These are phyloP conservation scores for Dipodomys merriami DNA, from an alignment of 2,113 vertebrate species.

Conservation along the genomic window DNA sequence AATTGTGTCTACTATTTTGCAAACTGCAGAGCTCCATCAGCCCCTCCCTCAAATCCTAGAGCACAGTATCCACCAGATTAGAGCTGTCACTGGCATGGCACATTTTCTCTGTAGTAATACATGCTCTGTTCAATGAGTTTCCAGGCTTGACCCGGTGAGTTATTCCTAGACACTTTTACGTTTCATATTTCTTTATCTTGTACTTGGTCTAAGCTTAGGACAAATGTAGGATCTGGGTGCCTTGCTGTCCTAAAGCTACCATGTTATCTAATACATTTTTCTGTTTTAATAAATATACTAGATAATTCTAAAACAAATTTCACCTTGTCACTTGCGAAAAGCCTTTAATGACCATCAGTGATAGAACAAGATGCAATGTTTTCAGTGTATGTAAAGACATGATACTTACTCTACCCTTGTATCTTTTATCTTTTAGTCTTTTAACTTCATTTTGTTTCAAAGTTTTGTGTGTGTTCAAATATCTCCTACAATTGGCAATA, in stretches of 20 bases:
- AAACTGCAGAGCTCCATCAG: conserved; percentile 66
- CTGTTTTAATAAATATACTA: background rate
- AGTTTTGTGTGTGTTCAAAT: background rate
- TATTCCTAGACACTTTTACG: background rate
- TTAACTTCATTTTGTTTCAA: background rate
- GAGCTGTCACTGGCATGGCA: background rate
- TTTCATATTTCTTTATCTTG: background rate
- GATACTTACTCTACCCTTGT: background rate
- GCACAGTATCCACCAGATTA: background rate
- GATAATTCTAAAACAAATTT: background rate
- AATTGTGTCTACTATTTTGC: conserved; percentile 59
- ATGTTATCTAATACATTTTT: background rate
- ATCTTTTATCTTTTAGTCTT: background rate
- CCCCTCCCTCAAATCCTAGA: background rate
- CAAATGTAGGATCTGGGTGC: background rate
- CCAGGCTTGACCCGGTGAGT: background rate
- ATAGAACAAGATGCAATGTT: background rate
- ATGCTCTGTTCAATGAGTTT: background rate
- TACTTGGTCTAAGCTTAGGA: background rate
- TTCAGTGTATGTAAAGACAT: background rate
- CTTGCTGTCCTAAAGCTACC: background rate
- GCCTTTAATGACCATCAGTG: background rate
- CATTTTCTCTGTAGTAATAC: background rate
- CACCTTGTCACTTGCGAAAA: background rate
- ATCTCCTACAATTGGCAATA: background rate